These are phyloP conservation scores for Gonocerus acuteangulatus DNA, from an alignment of 2,888 invertebrate genomes.

Conservation along the genomic window DNA sequence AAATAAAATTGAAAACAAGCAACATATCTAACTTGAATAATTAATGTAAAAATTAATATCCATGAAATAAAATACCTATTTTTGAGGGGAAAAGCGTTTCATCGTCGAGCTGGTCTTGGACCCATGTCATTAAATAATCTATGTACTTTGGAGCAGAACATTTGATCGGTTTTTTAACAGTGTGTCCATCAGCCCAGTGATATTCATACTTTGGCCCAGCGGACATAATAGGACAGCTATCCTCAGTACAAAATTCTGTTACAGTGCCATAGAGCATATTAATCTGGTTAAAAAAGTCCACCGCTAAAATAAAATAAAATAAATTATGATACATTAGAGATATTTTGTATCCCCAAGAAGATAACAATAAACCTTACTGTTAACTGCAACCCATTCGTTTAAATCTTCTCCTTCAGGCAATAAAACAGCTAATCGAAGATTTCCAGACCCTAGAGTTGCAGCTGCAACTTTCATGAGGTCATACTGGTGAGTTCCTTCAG, in stretches of 20 bases:
- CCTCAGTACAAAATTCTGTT: constrained; percentile 98
- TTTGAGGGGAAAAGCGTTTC: constrained; percentile 97
- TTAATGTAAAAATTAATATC: too few relatives aligned
- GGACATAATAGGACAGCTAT: constrained; percentile 95
- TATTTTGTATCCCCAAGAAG: background rate
- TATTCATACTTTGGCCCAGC: constrained; percentile 99
- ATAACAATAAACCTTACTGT: constrained; percentile 65
- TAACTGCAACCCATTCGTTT: constrained; percentile 99
- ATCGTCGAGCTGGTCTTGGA: constrained; percentile 97
- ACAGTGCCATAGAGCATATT: constrained; percentile 99
- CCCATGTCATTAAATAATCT: constrained; percentile 99
- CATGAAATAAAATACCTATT: too few relatives aligned
- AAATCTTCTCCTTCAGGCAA: constrained; percentile 97
- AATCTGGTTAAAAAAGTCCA: constrained; percentile 99
- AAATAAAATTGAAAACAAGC: too few relatives aligned
- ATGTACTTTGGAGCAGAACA: constrained; percentile 99
- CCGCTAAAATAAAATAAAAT: constrained; percentile 74
- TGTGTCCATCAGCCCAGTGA: constrained; percentile 98
- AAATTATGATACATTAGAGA: constrained; percentile 17
- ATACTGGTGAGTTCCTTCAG: constrained; percentile 97
- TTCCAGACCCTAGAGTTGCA: constrained; percentile 94
- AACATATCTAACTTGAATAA: too few relatives aligned
- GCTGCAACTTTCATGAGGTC: constrained; percentile 99
- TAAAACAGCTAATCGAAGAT: constrained; percentile 90
- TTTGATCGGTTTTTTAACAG: constrained; percentile 96